Evolutionary conservation across 2,888 invertebrate species (phyloP), one percentile per base, ranked within the genome.

Genomic region (Priocnemis perturbator): DNA sequence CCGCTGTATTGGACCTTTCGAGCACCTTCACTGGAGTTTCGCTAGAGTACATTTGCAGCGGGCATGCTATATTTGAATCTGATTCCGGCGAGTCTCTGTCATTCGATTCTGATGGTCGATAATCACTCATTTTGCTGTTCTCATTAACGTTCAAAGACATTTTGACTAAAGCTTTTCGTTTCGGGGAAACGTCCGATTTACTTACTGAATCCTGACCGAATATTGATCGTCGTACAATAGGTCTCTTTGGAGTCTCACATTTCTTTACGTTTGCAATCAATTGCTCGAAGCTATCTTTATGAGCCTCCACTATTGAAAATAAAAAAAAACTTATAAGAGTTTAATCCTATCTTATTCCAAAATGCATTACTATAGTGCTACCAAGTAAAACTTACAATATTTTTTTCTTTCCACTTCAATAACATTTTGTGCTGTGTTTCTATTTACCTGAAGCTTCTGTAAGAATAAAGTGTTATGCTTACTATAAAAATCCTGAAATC

Each of bases 381-480:
- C 44, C 20, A 67, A 65, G 37, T 21, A 21, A 57, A 58, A 86
- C 87, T 85, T 82, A 89, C 89, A 78, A 79, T 90, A 90, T 71
- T 88, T 85, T 64, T 86, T 86, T 59, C 89, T 87, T 47, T 86
- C 88, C 56, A 87, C 83, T 64, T 90, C 90, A 69, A 90, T 89
- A 5, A 84, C 59, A 67, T 86, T 87, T 59, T 87, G 83, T 76
- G 88, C 88, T 3, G 86, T 82, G 69, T 88, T 89, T 72, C 86
- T 86, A 65, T 87, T 86, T 1, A 89, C 69, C 74, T 86, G 81
- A 20, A 86, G 72, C 72, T 76, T 84, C 87, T 87, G 71, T 9
- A 85, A 83, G 65, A 37, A 37, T 11, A 37, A 37, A 11, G 37
- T 37, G 37, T 37, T 7, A 37, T 11, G 37, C 11, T 11, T 37